phyloP scores from a whole-genome alignment of 2,113 vertebrate species.

The Halichoeres trimaculatus region DNA sequence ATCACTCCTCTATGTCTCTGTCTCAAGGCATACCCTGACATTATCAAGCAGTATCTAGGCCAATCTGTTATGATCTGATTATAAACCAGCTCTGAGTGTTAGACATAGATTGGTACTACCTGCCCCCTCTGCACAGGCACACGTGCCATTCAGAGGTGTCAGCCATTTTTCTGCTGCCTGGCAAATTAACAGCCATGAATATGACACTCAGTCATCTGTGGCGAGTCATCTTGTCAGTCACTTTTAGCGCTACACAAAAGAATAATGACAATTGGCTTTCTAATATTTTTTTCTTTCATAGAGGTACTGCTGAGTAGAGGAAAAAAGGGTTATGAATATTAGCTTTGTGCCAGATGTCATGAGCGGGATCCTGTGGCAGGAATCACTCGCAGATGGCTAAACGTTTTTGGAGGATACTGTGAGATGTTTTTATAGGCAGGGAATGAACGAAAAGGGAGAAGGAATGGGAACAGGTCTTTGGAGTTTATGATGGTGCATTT shows the following conservation, averaged over 20 bases:
- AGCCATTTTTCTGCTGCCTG: conserved; percentile 88
- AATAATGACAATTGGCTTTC: conserved; percentile 69
- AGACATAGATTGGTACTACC: conserved; percentile 84
- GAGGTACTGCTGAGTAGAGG: conserved; percentile 36
- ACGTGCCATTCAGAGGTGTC: conserved; percentile 82
- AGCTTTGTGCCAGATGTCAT: conserved; percentile 80
- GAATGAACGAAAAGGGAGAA: conserved; percentile 84
- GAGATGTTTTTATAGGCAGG: conserved; percentile 90
- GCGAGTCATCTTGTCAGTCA: conserved; percentile 69
- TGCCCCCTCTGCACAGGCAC: conserved; percentile 66
- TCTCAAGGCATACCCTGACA: conserved; percentile 82
- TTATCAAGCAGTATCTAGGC: conserved; percentile 84
- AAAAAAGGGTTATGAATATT: conserved; percentile 68
- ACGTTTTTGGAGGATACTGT: conserved; percentile 87
- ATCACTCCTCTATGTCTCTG: conserved; percentile 63
- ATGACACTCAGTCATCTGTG: conserved; percentile 87
- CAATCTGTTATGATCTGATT: conserved; percentile 89
- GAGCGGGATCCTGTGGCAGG: conserved; percentile 84
- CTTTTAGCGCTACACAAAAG: conserved; percentile 43
- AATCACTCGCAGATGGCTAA: conserved; percentile 84
- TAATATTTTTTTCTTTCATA: conserved; percentile 42
- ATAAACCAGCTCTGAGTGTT: conserved; percentile 57
- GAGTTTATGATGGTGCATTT: conserved; percentile 86
- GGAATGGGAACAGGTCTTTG: conserved; percentile 80
- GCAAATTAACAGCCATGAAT: conserved; percentile 88